Conservation (phyloP, 1,140 invertebrate species). For the Eumaeus atala region DNA sequence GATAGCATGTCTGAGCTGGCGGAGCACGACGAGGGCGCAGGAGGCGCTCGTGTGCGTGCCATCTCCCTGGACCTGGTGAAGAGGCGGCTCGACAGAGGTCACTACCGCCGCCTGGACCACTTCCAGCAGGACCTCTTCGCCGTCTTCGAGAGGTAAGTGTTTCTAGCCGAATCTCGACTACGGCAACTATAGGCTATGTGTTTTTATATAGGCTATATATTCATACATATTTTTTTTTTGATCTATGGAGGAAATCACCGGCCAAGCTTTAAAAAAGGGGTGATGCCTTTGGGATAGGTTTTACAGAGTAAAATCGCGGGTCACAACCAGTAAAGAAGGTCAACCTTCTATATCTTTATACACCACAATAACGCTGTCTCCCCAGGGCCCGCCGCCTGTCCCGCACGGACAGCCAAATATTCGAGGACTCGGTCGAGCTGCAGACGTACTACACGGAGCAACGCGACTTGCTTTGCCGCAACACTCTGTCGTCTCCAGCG, state of each 20-base stretch:
- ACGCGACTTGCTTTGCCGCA: constrained; percentile 82
- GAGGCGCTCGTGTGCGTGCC: constrained; percentile 79
- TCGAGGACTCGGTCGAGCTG: constrained; percentile 95
- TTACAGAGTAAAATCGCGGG: too few species aligned
- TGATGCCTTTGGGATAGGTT: too few species aligned
- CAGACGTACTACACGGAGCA: constrained; percentile 93
- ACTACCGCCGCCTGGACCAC: constrained; percentile 93
- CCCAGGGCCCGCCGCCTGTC: constrained; percentile 86
- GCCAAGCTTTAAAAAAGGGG: too few species aligned
- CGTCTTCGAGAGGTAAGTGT: constrained; percentile 83
- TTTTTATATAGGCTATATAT: too few species aligned
- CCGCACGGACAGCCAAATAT: constrained; percentile 93
- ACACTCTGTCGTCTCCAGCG: constrained; percentile 91
- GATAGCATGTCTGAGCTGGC: constrained; percentile 96
- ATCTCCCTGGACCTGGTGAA: constrained; percentile 91
- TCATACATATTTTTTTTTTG: too few species aligned
- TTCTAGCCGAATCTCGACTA: too few species aligned
- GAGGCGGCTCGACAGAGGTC: constrained; percentile 86
- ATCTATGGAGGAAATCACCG: too few species aligned
- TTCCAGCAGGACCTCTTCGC: constrained; percentile 98
- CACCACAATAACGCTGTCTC: not conserved
- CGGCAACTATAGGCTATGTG: too few species aligned
- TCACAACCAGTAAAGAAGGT: too few species aligned
- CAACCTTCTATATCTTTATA: not conserved
- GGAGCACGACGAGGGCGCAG: constrained; percentile 84